These are phyloP conservation scores for Seriola aureovittata DNA, from an alignment of 2,113 vertebrate genomes.

Conservation along the genomic window DNA sequence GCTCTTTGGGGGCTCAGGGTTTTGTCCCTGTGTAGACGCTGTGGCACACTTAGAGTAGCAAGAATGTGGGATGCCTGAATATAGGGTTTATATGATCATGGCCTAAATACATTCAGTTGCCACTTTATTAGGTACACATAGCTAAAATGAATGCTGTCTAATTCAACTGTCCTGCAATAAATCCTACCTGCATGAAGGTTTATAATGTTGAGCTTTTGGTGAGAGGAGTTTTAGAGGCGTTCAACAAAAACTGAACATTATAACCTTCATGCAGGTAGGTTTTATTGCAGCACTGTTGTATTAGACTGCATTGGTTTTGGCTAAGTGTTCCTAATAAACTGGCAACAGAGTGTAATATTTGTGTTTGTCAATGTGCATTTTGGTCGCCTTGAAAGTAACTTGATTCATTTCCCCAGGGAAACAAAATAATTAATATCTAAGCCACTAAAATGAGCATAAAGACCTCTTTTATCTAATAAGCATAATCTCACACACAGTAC, in stretches of 20 bases:
- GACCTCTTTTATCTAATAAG: background rate
- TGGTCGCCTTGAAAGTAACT: background rate
- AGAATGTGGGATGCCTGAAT: conserved; percentile 37
- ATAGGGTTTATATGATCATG: conserved; percentile 42
- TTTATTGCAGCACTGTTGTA: background rate
- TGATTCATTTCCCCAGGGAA: background rate
- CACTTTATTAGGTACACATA: conserved; percentile 7
- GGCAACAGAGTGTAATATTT: too few relatives aligned
- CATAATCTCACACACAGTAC: background rate
- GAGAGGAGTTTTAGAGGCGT: background rate
- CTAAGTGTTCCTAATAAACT: background rate
- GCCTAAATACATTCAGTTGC: conserved; percentile 51
- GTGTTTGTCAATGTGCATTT: background rate
- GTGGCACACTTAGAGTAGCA: conserved; percentile 61
- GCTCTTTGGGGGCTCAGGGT: conserved; percentile 59
- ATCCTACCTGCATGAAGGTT: background rate
- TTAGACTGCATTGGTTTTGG: background rate
- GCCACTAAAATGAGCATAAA: background rate
- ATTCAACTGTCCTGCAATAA: background rate
- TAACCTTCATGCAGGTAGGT: background rate
- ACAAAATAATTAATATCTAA: background rate
- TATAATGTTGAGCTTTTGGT: background rate
- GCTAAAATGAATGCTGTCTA: background rate
- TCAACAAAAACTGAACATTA: background rate
- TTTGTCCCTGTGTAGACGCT: conserved; percentile 47